Evolutionary conservation across 2,113 vertebrate genomes (phyloP).

Genomic region (Fulmarus glacialis): DNA sequence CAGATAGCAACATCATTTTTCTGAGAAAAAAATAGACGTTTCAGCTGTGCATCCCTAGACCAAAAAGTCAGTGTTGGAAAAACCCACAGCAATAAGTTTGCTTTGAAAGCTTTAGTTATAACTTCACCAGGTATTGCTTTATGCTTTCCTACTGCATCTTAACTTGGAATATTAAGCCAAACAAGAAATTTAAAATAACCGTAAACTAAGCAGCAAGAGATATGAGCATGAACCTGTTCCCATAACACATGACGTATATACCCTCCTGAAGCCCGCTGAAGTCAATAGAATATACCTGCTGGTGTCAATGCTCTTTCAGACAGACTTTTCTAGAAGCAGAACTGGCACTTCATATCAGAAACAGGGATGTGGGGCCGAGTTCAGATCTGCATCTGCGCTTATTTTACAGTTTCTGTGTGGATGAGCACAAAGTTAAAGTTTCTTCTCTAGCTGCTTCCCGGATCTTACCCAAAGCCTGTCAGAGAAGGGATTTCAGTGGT

Average conservation of each 20-base stretch:
- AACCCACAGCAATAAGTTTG: constrained; percentile 1
- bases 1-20: constrained; percentile 53
- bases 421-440: neutral
- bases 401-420: neutral
- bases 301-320: neutral
- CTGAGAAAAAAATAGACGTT: constrained; percentile 30
- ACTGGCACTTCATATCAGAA: neutral
- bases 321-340: neutral
- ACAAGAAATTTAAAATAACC: neutral
- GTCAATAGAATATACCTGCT: neutral
- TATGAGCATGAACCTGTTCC: neutral
- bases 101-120: constrained; percentile 43
- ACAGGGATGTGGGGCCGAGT: neutral
- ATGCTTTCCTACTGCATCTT: constrained; percentile 13
- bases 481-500: neutral
- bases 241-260: rapidly evolving
- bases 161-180: constrained; percentile 5
- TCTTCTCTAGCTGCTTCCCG: neutral
- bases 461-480: neutral
- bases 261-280: neutral
- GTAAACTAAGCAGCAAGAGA: constrained; percentile 13
- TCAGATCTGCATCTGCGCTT: neutral
- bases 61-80: constrained; percentile 19
- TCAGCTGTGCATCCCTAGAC: constrained; percentile 30
- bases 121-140: constrained; percentile 52